phyloP scores from a whole-genome alignment of 1,140 invertebrate genomes.

The Drosophila lowei region DNA sequence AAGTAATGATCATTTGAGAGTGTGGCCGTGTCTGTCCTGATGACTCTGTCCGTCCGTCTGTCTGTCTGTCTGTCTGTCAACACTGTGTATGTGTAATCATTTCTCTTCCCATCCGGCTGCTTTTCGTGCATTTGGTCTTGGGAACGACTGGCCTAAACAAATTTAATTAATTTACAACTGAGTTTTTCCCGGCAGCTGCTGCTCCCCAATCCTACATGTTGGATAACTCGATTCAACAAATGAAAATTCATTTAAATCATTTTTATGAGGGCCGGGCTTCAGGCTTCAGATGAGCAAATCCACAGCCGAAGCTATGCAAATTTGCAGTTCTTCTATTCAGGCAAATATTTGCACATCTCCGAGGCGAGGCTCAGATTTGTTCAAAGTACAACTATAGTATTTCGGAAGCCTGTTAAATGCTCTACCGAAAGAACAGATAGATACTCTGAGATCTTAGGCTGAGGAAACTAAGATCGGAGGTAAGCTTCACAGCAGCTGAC shows the following conservation, averaged over 20 bases:
- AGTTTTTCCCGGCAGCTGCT: background rate
- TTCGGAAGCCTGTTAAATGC: too few relatives aligned
- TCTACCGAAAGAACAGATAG: too few relatives aligned
- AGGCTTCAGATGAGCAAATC: background rate
- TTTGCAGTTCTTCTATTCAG: conserved; percentile 52
- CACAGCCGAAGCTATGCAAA: conserved; percentile 50
- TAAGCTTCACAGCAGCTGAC: too few relatives aligned
- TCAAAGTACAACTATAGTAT: too few relatives aligned
- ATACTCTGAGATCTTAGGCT: too few relatives aligned
- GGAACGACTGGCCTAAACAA: conserved; percentile 34
- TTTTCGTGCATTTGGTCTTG: background rate
- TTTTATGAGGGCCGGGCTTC: conserved; percentile 12
- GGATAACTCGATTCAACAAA: conserved; percentile 42
- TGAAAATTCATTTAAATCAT: conserved; percentile 65
- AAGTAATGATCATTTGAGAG: conserved; percentile 60
- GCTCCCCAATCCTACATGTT: conserved; percentile 16
- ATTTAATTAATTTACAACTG: conserved; percentile 67
- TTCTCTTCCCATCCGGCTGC: background rate
- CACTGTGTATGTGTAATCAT: conserved; percentile 43
- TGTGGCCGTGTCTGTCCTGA: conserved; percentile 32
- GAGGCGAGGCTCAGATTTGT: background rate
- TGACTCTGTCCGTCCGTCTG: conserved; percentile 37
- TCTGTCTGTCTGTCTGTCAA: conserved; percentile 24
- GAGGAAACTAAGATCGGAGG: too few relatives aligned
- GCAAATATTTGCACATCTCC: conserved; percentile 46